Percentiles rank a stretch among this genome's conserved stretches.
These are phyloP conservation scores for Odontocerum albicorne DNA, from an alignment of 2,888 invertebrate species.

Conservation along the genomic window DNA sequence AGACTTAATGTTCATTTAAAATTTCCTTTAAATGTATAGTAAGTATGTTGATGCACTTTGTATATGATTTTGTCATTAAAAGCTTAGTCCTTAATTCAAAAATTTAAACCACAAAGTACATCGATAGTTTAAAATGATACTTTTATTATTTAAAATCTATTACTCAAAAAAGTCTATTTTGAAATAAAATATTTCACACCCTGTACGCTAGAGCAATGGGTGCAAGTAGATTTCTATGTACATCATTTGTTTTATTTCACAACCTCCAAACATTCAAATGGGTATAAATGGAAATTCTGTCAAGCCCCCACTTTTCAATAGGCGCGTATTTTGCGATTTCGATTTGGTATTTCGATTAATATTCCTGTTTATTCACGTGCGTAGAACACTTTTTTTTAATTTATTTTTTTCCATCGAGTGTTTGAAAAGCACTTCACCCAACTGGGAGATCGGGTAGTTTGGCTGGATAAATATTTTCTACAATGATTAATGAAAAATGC, in stretches of 20 bases:
- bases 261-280: conserved; percentile 37
- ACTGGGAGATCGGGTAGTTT: background rate
- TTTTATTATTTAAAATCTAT: too few species aligned
- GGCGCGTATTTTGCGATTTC: conserved; percentile 35
- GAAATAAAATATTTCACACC: conserved; percentile 2
- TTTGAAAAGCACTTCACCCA: conserved; percentile 30
- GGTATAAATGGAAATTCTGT: conserved; percentile 37
- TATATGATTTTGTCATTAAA: too few species aligned
- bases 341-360: conserved; percentile 36
- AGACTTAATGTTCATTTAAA: too few species aligned
- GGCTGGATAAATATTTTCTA: conserved; percentile 15
- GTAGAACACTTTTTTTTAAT: conserved; percentile 31
- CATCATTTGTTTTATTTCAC: conserved; percentile 51
- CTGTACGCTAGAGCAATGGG: conserved; percentile 40
- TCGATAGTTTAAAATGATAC: too few species aligned
- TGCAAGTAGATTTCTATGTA: conserved; percentile 59
- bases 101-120: too few species aligned
- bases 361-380: conserved; percentile 34
- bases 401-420: conserved; percentile 32
- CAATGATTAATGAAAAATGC: conserved; percentile 22
- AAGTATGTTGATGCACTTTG: too few species aligned
- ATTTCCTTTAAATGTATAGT: too few species aligned
- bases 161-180: too few species aligned
- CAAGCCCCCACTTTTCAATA: conserved; percentile 35
- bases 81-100: too few species aligned